Base-by-base conservation (phyloP, 2,113 vertebrate genomes). In the Tachysurus vachellii region DNA sequence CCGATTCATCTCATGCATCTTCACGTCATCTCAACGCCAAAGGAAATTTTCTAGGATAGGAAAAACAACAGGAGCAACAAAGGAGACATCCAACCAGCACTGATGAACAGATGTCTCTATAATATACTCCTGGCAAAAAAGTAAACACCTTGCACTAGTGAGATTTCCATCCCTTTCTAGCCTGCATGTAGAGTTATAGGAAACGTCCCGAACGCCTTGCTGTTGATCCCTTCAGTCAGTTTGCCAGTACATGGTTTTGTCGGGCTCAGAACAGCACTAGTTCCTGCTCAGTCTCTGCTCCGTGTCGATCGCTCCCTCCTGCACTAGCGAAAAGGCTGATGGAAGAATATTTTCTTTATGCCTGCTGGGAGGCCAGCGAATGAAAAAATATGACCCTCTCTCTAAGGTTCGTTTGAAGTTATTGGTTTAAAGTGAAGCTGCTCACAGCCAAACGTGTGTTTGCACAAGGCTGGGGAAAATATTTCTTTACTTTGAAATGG, bases 151-250 rank as follows among this genome's bases (percentile, higher is more conserved):
- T 53, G 31, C 59, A 56, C 19, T 70, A 19, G 21, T 23, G 14
- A 31, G 53, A 42, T 54, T 50, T 90, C 86, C 84, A 84, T 88
- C 64, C 77, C 77, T 86, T 85, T 80, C 66, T 84, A 64, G 80
- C 83, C 86, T 73, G 56, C 87, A 54, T 11, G 13, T 53, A 17
- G 42, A 57, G 44, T 82, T 70, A 56, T 21, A 89, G 36, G 86
- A 87, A 86, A 85, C 86, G 77, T 86, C 82, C 64, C 79, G 91
- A 89, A 92, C 83, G 85, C 70, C 90, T 89, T 87, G 82, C 87
- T 89, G 84, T 88, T 91, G 87, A 91, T 91, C 90, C 66, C 85
- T 66, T 82, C 82, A 84, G 85, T 90, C 73, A 44, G 75, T 89
- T 84, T 86, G 80, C 66, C 86, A 89, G 88, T 82, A 84, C 85